Percentiles rank a stretch among this genome's conserved stretches.
phyloP scores from a whole-genome alignment of 2,113 vertebrate species.

The Gallinago paraguaiae region DNA sequence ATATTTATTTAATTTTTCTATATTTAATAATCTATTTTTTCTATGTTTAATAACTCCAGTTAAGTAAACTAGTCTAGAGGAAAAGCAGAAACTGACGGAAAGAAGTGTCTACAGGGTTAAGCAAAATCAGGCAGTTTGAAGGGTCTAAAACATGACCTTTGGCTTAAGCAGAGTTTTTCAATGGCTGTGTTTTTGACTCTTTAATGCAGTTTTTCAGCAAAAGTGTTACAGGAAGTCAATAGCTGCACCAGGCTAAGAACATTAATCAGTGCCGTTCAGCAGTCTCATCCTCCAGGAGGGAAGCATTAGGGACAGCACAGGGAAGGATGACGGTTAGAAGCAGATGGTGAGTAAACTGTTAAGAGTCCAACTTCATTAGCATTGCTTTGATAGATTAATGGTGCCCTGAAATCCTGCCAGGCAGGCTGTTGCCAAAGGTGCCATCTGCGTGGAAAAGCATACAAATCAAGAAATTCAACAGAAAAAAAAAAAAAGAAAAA shows the following conservation, averaged over 20 bases:
- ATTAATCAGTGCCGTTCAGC: background rate
- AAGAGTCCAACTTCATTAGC: conserved; percentile 69
- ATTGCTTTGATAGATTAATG: conserved; percentile 70
- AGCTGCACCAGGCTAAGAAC: background rate
- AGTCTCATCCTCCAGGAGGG: background rate
- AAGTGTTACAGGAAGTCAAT: background rate
- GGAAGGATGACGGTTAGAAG: conserved; percentile 39
- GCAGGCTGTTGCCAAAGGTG: conserved; percentile 59
- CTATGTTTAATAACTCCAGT: background rate
- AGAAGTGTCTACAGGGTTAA: background rate
- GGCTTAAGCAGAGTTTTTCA: background rate
- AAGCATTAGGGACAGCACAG: background rate
- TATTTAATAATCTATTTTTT: background rate
- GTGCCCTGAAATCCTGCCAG: conserved; percentile 63
- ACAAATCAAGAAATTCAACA: conserved; percentile 34
- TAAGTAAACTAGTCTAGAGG: background rate
- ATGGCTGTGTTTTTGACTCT: background rate
- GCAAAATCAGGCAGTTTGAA: background rate
- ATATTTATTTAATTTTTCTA: too few species aligned
- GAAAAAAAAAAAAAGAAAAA: background rate
- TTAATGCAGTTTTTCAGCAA: background rate
- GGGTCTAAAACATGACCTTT: background rate
- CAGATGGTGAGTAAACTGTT: conserved; percentile 69
- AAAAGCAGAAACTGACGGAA: background rate
- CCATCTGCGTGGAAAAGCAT: conserved; percentile 64